These are phyloP conservation scores for Antheraea mylitta DNA, from an alignment of 1,140 invertebrate species.

Conservation along the genomic window DNA sequence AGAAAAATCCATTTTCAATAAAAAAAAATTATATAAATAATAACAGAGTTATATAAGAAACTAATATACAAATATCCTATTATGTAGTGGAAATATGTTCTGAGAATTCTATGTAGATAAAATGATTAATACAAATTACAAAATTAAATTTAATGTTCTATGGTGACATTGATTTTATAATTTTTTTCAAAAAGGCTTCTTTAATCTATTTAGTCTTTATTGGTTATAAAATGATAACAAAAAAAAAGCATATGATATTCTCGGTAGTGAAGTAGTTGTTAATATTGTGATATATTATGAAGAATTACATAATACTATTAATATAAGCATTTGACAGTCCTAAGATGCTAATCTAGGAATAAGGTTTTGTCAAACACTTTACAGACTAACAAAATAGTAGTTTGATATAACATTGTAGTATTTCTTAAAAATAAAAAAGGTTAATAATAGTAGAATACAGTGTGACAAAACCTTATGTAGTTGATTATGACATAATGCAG, in stretches of 20 bases:
- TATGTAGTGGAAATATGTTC: not conserved
- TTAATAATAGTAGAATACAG: not conserved
- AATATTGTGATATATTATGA: constrained; percentile 74
- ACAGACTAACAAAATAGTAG: not conserved
- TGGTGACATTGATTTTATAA: not conserved
- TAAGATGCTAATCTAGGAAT: constrained; percentile 41
- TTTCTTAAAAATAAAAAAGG: too few species aligned
- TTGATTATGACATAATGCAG: constrained; percentile 35
- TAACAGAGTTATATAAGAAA: not conserved
- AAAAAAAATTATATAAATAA: not conserved
- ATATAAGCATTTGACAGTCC: constrained; percentile 43
- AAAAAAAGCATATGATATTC: not conserved
- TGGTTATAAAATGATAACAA: not conserved
- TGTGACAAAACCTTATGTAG: constrained; percentile 6
- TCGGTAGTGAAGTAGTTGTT: constrained; percentile 58
- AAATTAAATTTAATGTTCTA: not conserved
- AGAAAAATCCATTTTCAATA: not conserved
- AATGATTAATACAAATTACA: not conserved
- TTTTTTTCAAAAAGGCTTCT: not conserved
- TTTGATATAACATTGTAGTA: too few species aligned
- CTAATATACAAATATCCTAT: not conserved
- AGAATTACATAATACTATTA: constrained; percentile 38
- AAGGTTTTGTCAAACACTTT: constrained; percentile 3
- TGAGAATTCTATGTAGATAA: not conserved
- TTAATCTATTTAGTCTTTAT: not conserved